Base-by-base conservation (phyloP, 2,888 invertebrate species). In the Apamea anceps region DNA sequence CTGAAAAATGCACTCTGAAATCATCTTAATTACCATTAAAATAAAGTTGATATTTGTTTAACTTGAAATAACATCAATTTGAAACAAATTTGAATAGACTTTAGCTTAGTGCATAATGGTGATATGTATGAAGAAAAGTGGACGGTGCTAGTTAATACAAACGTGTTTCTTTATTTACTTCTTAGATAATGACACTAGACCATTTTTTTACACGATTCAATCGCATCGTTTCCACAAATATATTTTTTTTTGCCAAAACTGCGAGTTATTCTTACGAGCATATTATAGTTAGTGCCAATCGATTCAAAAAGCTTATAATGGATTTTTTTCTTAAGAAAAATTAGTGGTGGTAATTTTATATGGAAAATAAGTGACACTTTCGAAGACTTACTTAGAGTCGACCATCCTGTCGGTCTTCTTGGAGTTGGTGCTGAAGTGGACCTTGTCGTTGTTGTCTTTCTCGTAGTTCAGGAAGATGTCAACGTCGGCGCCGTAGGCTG, bases 391-490 rank as follows among this genome's bases (percentile, higher is more conserved):
- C 97, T 98, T 98, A 1, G 98, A 97, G 45, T 98, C 97, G 1
- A 98, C 66, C 2, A 96, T 94, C 13, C 95, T 95, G 10, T 95
- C 96, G 57, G 95, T 97, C 0, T 97, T 86, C 84, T 97, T 97
- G 77, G 97, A 97, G 84, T 97, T 97, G 0, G 98, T 98, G 57
- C 97, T 97, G 63, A 98, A 89, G 80, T 97, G 97, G 7, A 98
- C 88, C 88, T 98, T 98, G 89, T 98, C 98, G 67, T 95, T 97
- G 67, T 98, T 98, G 91, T 98, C 98, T 91, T 98, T 98, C 73
- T 98, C 98, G 82, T 97, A 98, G 92, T 98, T 97, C 54, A 98
- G 97, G 88, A 96, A 97, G 7, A 99, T 75, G 70, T 97, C 98
- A 0, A 98, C 90, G 71, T 97, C 97, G 0, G 97, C 96, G 82